Percentiles rank a stretch among this genome's conserved stretches.
phyloP scores from a whole-genome alignment of 2,888 invertebrate species.

The Apamea monoglypha region DNA sequence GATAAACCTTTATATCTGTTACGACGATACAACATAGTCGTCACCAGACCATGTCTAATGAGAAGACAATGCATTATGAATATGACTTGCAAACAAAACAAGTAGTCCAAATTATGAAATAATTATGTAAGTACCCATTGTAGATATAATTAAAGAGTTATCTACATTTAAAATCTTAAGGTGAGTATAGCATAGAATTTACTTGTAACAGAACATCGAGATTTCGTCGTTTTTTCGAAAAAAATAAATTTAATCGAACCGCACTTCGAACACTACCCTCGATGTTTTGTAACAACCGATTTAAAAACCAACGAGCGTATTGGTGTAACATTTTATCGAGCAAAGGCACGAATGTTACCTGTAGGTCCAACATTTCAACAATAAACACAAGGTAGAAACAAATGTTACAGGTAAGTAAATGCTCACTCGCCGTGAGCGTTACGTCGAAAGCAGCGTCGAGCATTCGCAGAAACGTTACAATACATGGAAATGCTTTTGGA shows the following conservation, averaged over 20 bases:
- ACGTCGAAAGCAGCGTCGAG: not conserved
- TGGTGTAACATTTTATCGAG: too few species aligned
- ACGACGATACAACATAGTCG: conserved; percentile 3
- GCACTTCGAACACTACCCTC: too few species aligned
- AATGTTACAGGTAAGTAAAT: too few species aligned
- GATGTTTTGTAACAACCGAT: too few species aligned
- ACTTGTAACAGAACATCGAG: not conserved
- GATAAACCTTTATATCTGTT: not conserved
- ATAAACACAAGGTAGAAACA: too few species aligned
- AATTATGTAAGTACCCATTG: not conserved
- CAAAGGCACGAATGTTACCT: too few species aligned
- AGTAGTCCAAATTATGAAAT: not conserved
- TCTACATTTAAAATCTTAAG: not conserved
- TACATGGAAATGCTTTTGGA: not conserved
- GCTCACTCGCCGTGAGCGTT: not conserved
- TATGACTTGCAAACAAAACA: not conserved
- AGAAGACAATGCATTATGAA: conserved; percentile 22
- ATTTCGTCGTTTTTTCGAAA: not conserved
- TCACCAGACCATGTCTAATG: conserved; percentile 4
- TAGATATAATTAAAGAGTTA: not conserved
- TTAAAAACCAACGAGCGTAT: too few species aligned
- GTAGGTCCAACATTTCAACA: too few species aligned
- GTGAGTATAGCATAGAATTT: not conserved
- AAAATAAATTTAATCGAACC: not conserved
- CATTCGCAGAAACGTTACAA: not conserved